Conservation (phyloP, 2,113 vertebrate genomes). For the Rhinoptilus africanus region DNA sequence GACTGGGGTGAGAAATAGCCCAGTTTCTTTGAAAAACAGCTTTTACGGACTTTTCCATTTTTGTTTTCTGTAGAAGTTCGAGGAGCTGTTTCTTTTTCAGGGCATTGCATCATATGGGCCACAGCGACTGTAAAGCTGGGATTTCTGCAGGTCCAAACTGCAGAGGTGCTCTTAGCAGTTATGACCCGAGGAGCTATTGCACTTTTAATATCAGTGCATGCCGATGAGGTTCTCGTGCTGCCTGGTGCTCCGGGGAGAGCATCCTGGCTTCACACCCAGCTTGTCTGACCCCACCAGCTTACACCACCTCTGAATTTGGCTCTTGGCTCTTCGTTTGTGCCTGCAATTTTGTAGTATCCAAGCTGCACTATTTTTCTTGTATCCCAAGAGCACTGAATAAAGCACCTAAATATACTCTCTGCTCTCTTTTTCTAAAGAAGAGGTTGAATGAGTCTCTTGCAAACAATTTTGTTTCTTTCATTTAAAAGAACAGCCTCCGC, state of each 20-base stretch:
- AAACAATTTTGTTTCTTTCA: slow-evolving; percentile 66
- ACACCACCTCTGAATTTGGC: neutral
- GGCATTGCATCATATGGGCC: neutral
- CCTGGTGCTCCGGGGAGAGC: neutral
- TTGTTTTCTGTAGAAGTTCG: neutral
- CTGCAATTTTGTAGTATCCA: neutral
- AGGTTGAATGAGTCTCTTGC: slow-evolving; percentile 65
- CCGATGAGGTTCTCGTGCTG: neutral
- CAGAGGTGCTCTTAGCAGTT: neutral
- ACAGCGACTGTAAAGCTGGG: neutral
- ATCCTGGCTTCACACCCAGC: neutral
- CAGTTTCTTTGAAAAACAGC: neutral
- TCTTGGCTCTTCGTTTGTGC: neutral
- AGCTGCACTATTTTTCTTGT: neutral
- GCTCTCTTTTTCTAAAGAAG: slow-evolving; percentile 30
- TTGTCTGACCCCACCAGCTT: neutral
- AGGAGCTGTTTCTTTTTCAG: neutral
- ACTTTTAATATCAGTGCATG: no score
- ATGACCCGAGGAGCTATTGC: neutral
- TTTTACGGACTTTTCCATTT: neutral
- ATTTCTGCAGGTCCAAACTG: neutral
- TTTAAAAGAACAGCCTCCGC: slow-evolving; percentile 65
- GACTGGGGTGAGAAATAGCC: neutral
- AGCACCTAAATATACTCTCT: slow-evolving; percentile 46
- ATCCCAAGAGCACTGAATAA: slow-evolving; percentile 45